These are phyloP conservation scores for Scatophagus argus DNA, from an alignment of 2,113 vertebrate species.

Conservation along the genomic window DNA sequence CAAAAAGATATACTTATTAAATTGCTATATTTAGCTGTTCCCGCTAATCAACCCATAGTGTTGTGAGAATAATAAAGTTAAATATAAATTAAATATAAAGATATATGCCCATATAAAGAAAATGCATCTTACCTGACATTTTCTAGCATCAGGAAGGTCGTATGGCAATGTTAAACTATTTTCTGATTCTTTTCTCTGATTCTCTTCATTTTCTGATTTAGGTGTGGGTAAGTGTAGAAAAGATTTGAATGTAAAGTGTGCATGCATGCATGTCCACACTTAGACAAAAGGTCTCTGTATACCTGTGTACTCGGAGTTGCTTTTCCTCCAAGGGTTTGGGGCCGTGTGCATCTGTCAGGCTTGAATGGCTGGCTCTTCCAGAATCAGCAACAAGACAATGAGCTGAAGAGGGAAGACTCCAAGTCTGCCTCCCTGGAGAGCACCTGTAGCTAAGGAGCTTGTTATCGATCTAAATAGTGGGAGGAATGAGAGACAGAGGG, in stretches of 20 bases:
- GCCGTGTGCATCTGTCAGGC: slow-evolving; percentile 49
- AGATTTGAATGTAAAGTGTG: background rate
- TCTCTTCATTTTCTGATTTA: background rate
- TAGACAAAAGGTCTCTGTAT: slow-evolving; percentile 27
- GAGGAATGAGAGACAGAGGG: slow-evolving; percentile 55
- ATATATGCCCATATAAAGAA: too few species aligned
- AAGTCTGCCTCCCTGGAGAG: slow-evolving; percentile 54
- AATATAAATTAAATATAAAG: too few species aligned
- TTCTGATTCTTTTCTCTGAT: background rate
- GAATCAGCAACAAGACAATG: slow-evolving; percentile 57
- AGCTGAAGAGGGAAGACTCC: slow-evolving; percentile 46
- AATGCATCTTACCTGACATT: background rate
- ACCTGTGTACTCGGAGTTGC: slow-evolving; percentile 32
- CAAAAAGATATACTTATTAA: too few species aligned
- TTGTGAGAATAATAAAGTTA: too few species aligned
- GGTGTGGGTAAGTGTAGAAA: too few species aligned
- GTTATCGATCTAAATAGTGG: slow-evolving; percentile 70
- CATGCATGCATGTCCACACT: slow-evolving; percentile 23
- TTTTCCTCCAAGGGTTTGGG: slow-evolving; percentile 35
- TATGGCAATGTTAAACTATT: background rate
- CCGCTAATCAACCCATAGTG: too few species aligned
- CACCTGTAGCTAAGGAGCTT: slow-evolving; percentile 71
- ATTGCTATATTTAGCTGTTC: too few species aligned
- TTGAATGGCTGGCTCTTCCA: slow-evolving; percentile 43
- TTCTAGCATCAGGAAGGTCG: background rate